Base-by-base conservation (phyloP, 1,140 invertebrate species). In the Platorchestia sp. region DNA sequence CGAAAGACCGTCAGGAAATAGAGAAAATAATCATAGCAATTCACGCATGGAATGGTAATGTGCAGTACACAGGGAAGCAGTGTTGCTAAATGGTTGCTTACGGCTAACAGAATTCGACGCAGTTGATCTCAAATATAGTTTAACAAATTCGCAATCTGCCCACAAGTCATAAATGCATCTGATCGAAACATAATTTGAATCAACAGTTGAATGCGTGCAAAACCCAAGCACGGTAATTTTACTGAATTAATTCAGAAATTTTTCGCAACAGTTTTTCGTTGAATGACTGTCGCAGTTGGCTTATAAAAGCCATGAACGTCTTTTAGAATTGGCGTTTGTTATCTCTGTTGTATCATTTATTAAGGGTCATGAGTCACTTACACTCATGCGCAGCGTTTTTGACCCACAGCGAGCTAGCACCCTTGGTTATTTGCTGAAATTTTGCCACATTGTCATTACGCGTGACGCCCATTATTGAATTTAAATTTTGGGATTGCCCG, bases 1-100 rank as follows among this genome's bases (percentile, higher is more conserved):
- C 36, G 44, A 93, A 93, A 93, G 91, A 93, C 14, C 91, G 19
- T 40, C 43, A 10, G 19, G 91, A 93, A 93, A 93, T 90, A 45
- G 43, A 47, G 91, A 40, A 93, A 27, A 93, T 93, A 44, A 93
- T 93, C 45, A 40, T 40, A 14, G 41, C 45, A 47, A 16, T 93
- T 3, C 44, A 93, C 14, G 91, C 45, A 19, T 36, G 45, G 91
- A 93, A 93, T 93, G 10, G 91, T 47, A 47, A 93, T 93, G 91
- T 47, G 44, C 91, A 22, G 40, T 40, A 41, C 43, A 22, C n/a
- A 45, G 40, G 14, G 41, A 22, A 7, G 86, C 40, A 36, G 86
- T 19, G 59, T 36, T 36, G 59, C 59, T 75, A 75, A 75, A 75
- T 36, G 27, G 14, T 75, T 3, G 6, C 19, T 10, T 3, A 3